Conservation (phyloP, 2,113 vertebrate species). For the Platycercus adscitus region DNA sequence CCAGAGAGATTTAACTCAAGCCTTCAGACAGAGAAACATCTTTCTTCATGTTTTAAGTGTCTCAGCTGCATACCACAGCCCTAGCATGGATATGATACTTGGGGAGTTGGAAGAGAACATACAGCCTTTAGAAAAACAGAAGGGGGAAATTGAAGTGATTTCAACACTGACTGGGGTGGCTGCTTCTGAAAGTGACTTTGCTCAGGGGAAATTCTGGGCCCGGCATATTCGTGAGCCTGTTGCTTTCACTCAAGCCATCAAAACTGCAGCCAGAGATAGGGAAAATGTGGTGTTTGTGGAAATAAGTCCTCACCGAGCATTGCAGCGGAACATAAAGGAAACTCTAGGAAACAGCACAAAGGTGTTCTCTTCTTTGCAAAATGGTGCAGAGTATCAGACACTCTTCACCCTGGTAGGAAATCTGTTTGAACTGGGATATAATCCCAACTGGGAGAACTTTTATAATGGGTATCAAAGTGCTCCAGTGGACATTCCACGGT, state of each 20-base stretch:
- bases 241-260: slow-evolving; percentile 79
- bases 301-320: slow-evolving; percentile 79
- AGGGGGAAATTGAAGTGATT: slow-evolving; percentile 75
- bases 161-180: slow-evolving; percentile 81
- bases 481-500: slow-evolving; percentile 77
- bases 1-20: slow-evolving; percentile 64
- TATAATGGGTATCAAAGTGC: slow-evolving; percentile 76
- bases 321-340: slow-evolving; percentile 84
- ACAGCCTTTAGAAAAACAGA: slow-evolving; percentile 50
- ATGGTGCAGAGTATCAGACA: slow-evolving; percentile 72
- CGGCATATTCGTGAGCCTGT: slow-evolving; percentile 84
- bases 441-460: slow-evolving; percentile 80
- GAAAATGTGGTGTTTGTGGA: slow-evolving; percentile 83
- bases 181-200: slow-evolving; percentile 74
- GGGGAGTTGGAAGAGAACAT: slow-evolving; percentile 70
- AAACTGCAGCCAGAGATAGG: slow-evolving; percentile 37
- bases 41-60: slow-evolving; percentile 81
- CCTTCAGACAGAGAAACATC: slow-evolving; percentile 69
- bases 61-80: slow-evolving; percentile 84
- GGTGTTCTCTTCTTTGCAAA: slow-evolving; percentile 78
- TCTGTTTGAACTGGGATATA: slow-evolving; percentile 83
- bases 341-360: slow-evolving; percentile 74
- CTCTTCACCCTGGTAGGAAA: slow-evolving; percentile 73
- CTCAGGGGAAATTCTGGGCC: slow-evolving; percentile 82
- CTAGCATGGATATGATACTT: slow-evolving; percentile 83